Percentiles rank a stretch among this genome's conserved stretches.
These are phyloP conservation scores for Synanthedon vespiformis DNA, from an alignment of 2,888 invertebrate genomes.

Conservation along the genomic window DNA sequence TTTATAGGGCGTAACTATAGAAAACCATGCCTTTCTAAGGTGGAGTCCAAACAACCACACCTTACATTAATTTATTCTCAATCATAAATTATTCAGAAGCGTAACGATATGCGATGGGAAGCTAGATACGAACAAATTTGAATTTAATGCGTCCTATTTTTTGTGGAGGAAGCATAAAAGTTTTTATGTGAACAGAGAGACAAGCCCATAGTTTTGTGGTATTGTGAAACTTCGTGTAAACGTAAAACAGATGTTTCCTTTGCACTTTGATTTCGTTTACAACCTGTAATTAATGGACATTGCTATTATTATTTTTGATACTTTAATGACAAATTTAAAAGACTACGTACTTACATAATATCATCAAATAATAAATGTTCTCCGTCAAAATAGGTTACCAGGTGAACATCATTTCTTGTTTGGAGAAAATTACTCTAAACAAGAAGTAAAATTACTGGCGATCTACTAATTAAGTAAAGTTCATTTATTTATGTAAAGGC, in stretches of 20 bases:
- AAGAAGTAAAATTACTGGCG: too few relatives aligned
- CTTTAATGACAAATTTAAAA: too few relatives aligned
- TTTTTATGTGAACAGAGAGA: constrained; percentile 31
- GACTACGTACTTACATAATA: too few relatives aligned
- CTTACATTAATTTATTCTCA: constrained; percentile 40
- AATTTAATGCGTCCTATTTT: constrained; percentile 46
- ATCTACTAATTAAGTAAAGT: too few relatives aligned
- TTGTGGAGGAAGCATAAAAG: constrained; percentile 39
- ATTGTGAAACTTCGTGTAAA: constrained; percentile 23
- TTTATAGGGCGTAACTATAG: constrained; percentile 34
- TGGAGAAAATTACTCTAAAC: too few relatives aligned
- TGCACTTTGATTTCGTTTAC: constrained; percentile 2
- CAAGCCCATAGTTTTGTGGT: constrained; percentile 28
- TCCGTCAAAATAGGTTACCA: too few relatives aligned
- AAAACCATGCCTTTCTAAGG: constrained; percentile 24
- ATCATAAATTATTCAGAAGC: constrained; percentile 56
- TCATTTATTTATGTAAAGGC: too few relatives aligned
- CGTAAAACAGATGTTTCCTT: constrained; percentile 42
- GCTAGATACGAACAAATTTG: constrained; percentile 48
- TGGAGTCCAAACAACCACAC: constrained; percentile 52
- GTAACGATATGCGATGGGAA: constrained; percentile 47
- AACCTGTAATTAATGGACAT: background rate
- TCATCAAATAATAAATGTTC: too few relatives aligned
- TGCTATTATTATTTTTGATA: background rate
- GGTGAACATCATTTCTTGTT: too few relatives aligned